Evolutionary conservation across 1,140 invertebrate genomes (phyloP).

Genomic region (Augochlora pura): DNA sequence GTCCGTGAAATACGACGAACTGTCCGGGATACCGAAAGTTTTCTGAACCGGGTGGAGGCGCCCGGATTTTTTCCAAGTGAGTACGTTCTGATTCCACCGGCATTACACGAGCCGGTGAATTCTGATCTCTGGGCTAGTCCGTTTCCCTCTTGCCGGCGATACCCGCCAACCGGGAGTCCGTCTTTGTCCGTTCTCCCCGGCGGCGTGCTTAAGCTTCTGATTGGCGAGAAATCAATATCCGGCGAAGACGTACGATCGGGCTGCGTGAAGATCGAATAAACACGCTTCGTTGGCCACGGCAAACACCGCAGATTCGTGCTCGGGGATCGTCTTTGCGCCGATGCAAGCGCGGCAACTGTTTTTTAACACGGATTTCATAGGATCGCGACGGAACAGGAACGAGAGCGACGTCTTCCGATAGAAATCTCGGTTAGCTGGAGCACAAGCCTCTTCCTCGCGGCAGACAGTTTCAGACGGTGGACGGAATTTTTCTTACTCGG

Average conservation of each 20-base stretch:
- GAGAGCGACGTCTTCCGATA: no score
- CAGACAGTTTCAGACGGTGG: no score
- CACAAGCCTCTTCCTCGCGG: no score
- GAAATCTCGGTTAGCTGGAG: background rate
- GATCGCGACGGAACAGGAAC: no score
- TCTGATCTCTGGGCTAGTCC: conserved; percentile 36
- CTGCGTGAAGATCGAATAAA: conserved; percentile 36
- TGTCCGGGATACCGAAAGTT: background rate
- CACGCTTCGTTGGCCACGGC: conserved; percentile 37
- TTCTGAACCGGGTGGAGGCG: background rate
- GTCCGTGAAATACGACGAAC: conserved; percentile 1
- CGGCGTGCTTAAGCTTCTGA: conserved; percentile 32
- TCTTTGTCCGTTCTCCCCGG: conserved; percentile 18
- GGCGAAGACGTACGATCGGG: conserved; percentile 19
- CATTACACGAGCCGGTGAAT: conserved; percentile 59
- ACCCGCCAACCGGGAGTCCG: background rate
- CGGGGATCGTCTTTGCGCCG: background rate
- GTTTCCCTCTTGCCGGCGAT: conserved; percentile 6
- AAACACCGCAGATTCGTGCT: background rate
- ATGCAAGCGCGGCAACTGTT: background rate
- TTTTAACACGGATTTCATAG: background rate
- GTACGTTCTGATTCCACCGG: conserved; percentile 56
- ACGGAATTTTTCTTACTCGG: background rate
- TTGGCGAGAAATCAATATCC: conserved; percentile 56
- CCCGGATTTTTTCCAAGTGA: conserved; percentile 59